Evolutionary conservation across 2,888 invertebrate genomes (phyloP), one percentile per base, ranked within the genome.

Genomic region (Pollenia angustigena): DNA sequence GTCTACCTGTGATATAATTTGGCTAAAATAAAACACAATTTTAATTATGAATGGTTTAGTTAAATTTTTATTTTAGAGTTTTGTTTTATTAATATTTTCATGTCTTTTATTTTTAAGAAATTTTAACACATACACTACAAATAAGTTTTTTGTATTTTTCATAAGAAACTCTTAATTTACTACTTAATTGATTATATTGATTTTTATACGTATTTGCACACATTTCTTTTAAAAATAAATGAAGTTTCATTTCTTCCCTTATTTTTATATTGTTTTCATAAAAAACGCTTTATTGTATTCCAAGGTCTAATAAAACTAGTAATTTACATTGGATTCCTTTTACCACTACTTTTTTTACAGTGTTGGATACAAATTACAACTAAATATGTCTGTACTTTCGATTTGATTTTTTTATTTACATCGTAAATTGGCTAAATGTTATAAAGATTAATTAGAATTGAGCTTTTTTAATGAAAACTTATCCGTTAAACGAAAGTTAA

Each of bases 41-140:
- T 58, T 44, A 18, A 50, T 42, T 79, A 79, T 69, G 60, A 69
- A 79, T 79, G 50, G 48, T 62, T 71, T 71, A 42, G 9, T 52
- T 52, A 11, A 52, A 68, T 64, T 52, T 81, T 74, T 74, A 58
- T 60, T 68, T 23, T 60, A 56, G 54, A 50, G n/a, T 83, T 60
- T 32, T 58, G 16, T 56, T 64, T 76, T 81, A 18, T 68, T 46
- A 18, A 46, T 69, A 44, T 54, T 69, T 82, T 52, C 44, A 66
- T 66, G 52, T 81, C 64, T 62, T 81, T 86, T 83, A 81, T 78
- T 81, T 64, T 71, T 79, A 81, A 68, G 80, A 76, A 81, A 83
- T 84, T 81, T 76, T 81, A 87, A 87, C 87, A 87, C 84, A 87
- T 87, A 87, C 79, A 84, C 74, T 84, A 86, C 80, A 86, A 81